Evolutionary conservation across 2,797 vertebrate species (phyloP).

Genomic region (Phyllotis vaccarum): DNA sequence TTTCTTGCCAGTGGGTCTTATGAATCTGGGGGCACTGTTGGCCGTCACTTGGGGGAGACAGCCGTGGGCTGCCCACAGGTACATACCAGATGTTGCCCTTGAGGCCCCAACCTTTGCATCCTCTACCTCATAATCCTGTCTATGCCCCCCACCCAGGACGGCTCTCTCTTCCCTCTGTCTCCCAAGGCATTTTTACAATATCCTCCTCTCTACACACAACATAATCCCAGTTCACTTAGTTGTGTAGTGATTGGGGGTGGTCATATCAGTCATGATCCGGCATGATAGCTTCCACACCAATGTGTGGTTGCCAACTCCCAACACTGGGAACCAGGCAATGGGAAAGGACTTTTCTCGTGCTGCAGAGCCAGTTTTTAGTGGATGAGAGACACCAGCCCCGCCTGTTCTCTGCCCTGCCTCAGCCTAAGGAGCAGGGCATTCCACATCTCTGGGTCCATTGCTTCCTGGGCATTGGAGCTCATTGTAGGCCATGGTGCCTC

Average conservation of each 20-base stretch:
- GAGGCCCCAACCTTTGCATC: background rate
- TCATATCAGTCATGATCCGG: background rate
- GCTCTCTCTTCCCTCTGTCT: background rate
- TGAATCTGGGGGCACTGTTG: background rate
- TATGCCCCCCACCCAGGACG: background rate
- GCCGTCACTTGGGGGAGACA: background rate
- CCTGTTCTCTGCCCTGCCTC: background rate
- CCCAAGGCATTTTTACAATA: background rate
- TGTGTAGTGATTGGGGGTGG: background rate
- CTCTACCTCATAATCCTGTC: too few species aligned
- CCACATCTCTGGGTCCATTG: fast-evolving
- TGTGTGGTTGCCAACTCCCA: background rate
- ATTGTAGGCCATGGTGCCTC: background rate
- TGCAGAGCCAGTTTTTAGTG: background rate
- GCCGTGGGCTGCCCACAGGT: background rate
- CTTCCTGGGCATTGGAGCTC: background rate
- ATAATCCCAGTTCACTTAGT: background rate
- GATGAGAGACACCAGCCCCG: fast-evolving
- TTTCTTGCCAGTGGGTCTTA: slow-evolving; percentile 82
- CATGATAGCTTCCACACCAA: background rate
- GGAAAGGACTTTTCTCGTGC: background rate
- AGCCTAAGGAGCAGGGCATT: fast-evolving
- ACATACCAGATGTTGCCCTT: background rate
- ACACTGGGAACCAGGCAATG: background rate
- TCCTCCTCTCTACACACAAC: background rate